Conservation (phyloP, 2,113 vertebrate species). For the Rhegmatorhina hoffmannsi region DNA sequence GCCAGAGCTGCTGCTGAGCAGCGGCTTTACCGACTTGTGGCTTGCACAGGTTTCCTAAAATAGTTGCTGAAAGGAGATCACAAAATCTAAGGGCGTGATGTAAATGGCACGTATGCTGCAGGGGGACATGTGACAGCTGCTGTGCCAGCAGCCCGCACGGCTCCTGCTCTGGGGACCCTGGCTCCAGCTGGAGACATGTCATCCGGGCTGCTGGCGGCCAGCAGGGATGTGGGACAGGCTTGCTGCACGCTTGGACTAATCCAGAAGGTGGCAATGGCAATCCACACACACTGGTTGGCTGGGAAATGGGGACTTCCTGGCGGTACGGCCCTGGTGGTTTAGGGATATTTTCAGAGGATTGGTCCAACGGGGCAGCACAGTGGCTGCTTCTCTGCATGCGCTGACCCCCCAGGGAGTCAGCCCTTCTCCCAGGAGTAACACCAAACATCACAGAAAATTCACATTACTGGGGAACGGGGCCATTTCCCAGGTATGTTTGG, state of each 20-base stretch:
- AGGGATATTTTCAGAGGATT: not conserved
- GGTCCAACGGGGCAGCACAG: not conserved
- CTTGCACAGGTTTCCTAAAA: not conserved
- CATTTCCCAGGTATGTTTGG: accelerated
- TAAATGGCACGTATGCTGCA: not conserved
- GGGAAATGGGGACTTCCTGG: not conserved
- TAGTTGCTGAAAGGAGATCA: not conserved
- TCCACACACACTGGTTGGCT: not conserved
- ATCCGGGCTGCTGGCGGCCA: not conserved
- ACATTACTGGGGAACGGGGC: not conserved
- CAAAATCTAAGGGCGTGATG: accelerated
- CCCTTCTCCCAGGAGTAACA: not conserved
- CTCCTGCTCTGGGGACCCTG: not conserved
- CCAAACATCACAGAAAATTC: not conserved
- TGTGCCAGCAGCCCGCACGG: not conserved
- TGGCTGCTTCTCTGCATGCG: accelerated
- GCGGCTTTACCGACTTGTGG: accelerated
- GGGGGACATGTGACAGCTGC: not conserved
- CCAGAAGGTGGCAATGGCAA: conserved; percentile 65
- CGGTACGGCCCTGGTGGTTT: accelerated
- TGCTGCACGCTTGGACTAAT: not conserved
- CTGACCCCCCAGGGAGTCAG: not conserved
- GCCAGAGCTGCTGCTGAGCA: not conserved
- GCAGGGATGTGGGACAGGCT: not conserved
- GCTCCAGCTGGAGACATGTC: not conserved